Conservation (phyloP, 2,797 vertebrate genomes). For the Periparus ater region DNA sequence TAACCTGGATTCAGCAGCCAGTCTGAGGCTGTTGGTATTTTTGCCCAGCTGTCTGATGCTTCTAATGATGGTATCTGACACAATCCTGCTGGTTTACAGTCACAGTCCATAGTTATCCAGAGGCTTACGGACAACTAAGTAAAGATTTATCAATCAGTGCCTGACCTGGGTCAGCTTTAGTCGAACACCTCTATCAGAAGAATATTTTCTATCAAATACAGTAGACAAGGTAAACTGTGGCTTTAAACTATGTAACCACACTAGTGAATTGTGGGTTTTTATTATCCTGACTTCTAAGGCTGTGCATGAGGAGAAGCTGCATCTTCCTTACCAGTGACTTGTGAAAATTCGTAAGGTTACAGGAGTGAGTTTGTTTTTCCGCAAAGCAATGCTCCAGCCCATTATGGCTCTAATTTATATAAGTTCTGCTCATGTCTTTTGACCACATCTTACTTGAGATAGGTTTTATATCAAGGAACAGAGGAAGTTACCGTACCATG, state of each 20-base stretch:
- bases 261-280: not conserved
- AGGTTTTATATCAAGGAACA: not conserved
- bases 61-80: constrained; percentile 78
- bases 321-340: not conserved
- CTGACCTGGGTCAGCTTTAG: not conserved
- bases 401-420: not conserved
- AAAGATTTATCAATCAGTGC: not conserved
- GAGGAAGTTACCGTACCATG: not conserved
- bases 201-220: not conserved
- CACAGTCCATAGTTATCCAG: constrained; percentile 76
- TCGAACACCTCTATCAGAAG: not conserved
- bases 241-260: not conserved
- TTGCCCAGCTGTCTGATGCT: constrained; percentile 80
- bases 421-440: not conserved
- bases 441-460: not conserved
- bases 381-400: not conserved
- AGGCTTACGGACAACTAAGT: not conserved
- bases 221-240: not conserved
- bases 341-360: not conserved
- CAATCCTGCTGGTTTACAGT: constrained; percentile 74
- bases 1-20: constrained; percentile 40
- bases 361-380: not conserved
- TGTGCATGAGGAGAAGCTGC: not conserved
- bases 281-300: not conserved
- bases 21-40: constrained; percentile 75